Evolutionary conservation across 2,797 vertebrate species (phyloP).

Genomic region (Delichon dasypus): DNA sequence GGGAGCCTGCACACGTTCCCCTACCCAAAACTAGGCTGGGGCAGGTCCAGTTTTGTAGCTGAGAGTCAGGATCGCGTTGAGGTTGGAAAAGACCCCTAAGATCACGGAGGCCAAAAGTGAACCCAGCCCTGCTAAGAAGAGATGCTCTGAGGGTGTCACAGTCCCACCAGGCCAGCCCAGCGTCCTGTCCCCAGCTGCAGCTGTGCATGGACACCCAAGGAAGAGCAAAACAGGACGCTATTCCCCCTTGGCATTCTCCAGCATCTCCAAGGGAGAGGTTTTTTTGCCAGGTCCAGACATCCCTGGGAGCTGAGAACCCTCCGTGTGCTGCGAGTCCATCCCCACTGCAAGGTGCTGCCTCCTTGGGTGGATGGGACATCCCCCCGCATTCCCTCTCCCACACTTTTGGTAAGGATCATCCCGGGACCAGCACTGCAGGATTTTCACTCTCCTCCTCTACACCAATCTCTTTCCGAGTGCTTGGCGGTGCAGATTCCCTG

Average conservation of each 20-base stretch:
- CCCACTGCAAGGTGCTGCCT: neutral
- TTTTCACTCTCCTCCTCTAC: neutral
- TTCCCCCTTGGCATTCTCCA: neutral
- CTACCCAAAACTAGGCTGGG: neutral
- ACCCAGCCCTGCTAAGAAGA: neutral
- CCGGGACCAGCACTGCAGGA: neutral
- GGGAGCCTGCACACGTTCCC: fast-evolving
- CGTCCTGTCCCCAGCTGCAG: neutral
- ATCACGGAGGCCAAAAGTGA: neutral
- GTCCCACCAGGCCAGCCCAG: neutral
- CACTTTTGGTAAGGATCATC: neutral
- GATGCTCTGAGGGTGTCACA: neutral
- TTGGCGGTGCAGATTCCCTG: neutral
- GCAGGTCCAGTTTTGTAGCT: neutral
- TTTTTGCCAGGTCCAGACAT: neutral
- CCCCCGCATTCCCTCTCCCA: neutral
- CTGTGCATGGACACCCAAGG: fast-evolving
- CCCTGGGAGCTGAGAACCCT: fast-evolving
- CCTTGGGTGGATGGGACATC: neutral
- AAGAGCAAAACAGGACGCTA: neutral
- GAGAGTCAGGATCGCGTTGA: neutral
- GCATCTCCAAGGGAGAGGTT: neutral
- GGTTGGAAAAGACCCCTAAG: neutral
- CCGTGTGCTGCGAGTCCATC: neutral
- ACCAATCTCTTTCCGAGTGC: neutral